phyloP scores from a whole-genome alignment of 2,113 vertebrate species.

The Serinus canaria region DNA sequence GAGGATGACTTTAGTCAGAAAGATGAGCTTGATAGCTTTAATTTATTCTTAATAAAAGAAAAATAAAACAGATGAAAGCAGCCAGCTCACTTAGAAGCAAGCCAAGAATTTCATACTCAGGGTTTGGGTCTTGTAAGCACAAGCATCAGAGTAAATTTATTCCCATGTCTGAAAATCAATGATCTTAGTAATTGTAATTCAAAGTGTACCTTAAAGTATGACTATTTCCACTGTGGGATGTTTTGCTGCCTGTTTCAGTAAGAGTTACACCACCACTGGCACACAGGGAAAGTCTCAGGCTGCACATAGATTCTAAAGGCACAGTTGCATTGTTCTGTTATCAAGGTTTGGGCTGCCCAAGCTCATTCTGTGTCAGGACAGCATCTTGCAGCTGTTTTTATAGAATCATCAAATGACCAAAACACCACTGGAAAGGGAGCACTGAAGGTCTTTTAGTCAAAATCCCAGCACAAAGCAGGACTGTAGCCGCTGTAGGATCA shows the following conservation, averaged over 20 bases:
- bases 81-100: neutral
- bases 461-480: neutral
- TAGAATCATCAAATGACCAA: neutral
- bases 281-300: neutral
- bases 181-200: neutral
- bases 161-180: conserved; percentile 3
- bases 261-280: neutral
- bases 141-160: neutral
- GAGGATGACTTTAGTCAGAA: neutral
- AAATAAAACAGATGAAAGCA: conserved; percentile 7
- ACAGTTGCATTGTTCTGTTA: neutral
- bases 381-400: neutral
- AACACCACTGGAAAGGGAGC: neutral
- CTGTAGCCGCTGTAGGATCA: neutral
- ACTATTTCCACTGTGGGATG: neutral
- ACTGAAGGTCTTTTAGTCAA: neutral
- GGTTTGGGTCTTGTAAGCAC: neutral
- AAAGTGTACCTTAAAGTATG: neutral
- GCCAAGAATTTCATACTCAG: neutral
- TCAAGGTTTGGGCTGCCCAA: neutral
- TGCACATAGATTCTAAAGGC: neutral
- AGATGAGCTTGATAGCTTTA: conserved; percentile 1
- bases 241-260: neutral
- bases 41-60: conserved; percentile 23
- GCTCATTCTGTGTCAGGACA: neutral